Base-by-base conservation (phyloP, 2,888 invertebrate species). In the Artemia sinica region DNA sequence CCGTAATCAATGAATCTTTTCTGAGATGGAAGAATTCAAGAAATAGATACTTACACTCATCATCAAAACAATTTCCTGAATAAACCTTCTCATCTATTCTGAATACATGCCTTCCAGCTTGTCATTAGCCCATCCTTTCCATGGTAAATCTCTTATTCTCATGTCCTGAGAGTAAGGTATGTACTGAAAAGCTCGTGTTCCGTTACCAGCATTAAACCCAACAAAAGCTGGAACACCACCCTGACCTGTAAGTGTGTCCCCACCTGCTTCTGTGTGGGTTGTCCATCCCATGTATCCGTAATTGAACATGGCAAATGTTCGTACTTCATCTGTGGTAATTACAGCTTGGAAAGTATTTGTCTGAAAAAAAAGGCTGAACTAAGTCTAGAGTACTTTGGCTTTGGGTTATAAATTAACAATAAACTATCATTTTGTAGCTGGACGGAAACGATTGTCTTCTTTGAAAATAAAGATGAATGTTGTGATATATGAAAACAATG, bases 341-440 rank as follows among this genome's bases (percentile, higher is more conserved):
- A 95, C 85, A 82, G 91, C 81, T 85, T 98, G 97, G 81, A 94
- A 97, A 0, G 94, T 92, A 77, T 96, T 96, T 2, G 92, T 91
- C 87, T 90, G 80, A 18, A 65, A 41, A 8, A 68, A 58, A 50
- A 28, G 28, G 28, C 63, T 10, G 41, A 41, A 3, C 41, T 41
- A 41, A 41, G 41, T 41, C 41, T 41, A 41, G 41, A 41, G 28
- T 28, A 28, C 28, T 28, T 28, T 28, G 41, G 41, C 5, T 41
- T 41, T 41, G 41, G 41, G 41, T 2, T 4, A 41, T 41, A 41
- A 41, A 5, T 41, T 41, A 41, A 41, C 2, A 41, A 41, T 41
- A 41, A 28, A 41, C 41, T 41, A 4, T 41, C 41, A 41, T 41
- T 41, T 5, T 41, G 41, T 41, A 41, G 41, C 41, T 4, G 41